Conservation (phyloP, 1,140 invertebrate genomes). For the Macrosteles quadrilineatus region DNA sequence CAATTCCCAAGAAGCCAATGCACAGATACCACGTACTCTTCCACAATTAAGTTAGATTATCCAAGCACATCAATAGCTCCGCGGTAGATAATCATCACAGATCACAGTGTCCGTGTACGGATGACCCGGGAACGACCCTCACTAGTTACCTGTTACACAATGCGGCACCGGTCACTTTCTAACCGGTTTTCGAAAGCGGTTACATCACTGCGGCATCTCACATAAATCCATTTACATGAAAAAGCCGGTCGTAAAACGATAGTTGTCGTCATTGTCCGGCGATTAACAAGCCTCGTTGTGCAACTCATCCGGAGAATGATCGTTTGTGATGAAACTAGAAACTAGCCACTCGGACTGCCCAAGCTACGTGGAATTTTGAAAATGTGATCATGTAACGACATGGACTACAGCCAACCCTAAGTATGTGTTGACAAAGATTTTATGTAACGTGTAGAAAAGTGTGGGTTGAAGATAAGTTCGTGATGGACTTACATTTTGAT, state of each 20-base stretch:
- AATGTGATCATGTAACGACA: too few species aligned
- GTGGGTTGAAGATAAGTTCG: too few species aligned
- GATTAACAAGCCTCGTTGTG: too few species aligned
- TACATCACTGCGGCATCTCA: neutral
- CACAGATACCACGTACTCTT: neutral
- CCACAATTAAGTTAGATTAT: neutral
- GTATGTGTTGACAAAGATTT: too few species aligned
- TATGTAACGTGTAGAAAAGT: too few species aligned
- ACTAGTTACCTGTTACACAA: neutral
- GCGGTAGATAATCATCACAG: neutral
- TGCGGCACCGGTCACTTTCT: neutral
- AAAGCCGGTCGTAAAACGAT: slow-evolving; percentile 7
- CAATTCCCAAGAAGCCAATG: neutral
- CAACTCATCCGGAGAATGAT: too few species aligned
- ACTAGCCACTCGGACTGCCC: too few species aligned
- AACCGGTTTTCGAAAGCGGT: slow-evolving; percentile 13
- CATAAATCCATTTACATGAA: slow-evolving; percentile 8
- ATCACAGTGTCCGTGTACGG: neutral
- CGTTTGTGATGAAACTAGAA: too few species aligned
- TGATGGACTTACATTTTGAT: too few species aligned
- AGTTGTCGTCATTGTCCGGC: neutral
- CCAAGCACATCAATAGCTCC: neutral
- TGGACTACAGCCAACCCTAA: too few species aligned
- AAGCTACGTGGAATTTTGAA: too few species aligned
- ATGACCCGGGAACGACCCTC: neutral